phyloP scores from a whole-genome alignment of 2,888 invertebrate genomes.

The Metalampra italica region DNA sequence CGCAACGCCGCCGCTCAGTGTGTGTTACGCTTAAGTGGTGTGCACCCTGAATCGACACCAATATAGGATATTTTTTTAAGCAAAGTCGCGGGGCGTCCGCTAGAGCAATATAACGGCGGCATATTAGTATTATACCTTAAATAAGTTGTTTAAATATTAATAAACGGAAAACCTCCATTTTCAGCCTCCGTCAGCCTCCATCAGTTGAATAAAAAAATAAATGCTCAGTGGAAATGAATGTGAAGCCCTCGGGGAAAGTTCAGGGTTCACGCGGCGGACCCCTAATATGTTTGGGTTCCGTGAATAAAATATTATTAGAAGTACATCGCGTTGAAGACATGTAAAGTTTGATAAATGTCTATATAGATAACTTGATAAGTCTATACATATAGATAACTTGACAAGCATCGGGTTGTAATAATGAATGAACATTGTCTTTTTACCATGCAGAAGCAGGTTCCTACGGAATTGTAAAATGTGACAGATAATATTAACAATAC shows the following conservation, averaged over 20 bases:
- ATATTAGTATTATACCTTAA: background rate
- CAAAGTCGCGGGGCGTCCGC: too few species aligned
- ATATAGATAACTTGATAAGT: background rate
- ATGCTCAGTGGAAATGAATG: background rate
- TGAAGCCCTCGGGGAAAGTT: background rate
- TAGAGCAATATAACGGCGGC: background rate
- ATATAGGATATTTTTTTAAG: too few species aligned
- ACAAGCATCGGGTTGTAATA: too few species aligned
- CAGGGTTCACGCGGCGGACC: background rate
- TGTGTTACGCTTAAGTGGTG: too few species aligned
- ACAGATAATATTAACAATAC: too few species aligned
- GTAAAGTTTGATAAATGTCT: background rate
- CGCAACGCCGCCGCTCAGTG: too few species aligned
- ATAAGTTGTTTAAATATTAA: background rate
- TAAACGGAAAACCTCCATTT: background rate
- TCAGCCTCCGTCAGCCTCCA: background rate
- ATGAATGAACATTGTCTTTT: too few species aligned
- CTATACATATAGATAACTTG: too few species aligned
- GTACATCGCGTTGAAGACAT: background rate
- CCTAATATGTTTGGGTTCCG: background rate
- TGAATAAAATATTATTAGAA: background rate
- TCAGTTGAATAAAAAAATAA: conserved; percentile 6
- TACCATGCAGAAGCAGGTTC: too few species aligned
- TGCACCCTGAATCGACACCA: too few species aligned
- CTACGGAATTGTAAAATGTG: too few species aligned